Evolutionary conservation across 2,888 invertebrate genomes (phyloP).

Genomic region (Leptura quadrifasciata): DNA sequence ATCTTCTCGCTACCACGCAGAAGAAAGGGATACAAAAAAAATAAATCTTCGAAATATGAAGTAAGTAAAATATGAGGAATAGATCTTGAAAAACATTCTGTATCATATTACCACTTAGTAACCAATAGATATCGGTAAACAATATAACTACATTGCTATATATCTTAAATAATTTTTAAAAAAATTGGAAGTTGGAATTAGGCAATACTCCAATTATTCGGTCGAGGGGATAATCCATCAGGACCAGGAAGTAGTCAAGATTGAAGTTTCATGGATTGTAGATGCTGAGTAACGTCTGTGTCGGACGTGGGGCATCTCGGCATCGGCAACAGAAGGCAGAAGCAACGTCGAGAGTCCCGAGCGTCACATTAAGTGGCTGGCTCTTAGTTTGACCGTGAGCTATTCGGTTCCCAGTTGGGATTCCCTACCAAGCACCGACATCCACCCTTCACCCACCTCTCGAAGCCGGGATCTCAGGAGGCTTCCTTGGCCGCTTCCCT

Average conservation of each 20-base stretch:
- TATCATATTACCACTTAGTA: too few relatives aligned
- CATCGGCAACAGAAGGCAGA: slow-evolving; percentile 53
- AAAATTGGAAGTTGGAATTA: slow-evolving; percentile 20
- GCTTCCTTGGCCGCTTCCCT: slow-evolving; percentile 71
- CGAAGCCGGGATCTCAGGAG: slow-evolving; percentile 70
- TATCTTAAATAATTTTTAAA: slow-evolving; percentile 9
- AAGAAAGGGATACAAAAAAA: too few relatives aligned
- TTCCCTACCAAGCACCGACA: slow-evolving; percentile 53
- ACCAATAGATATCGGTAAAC: too few relatives aligned
- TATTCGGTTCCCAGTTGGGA: slow-evolving; percentile 72
- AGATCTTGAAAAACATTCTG: too few relatives aligned
- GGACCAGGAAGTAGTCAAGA: slow-evolving; percentile 51
- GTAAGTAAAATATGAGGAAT: too few relatives aligned
- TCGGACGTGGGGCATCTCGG: slow-evolving; percentile 49
- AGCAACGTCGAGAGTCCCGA: slow-evolving; percentile 67
- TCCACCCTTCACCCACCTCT: slow-evolving; percentile 54
- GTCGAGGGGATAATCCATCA: slow-evolving; percentile 48
- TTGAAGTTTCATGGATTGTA: slow-evolving; percentile 49
- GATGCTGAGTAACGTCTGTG: slow-evolving; percentile 52
- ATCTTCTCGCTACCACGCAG: too few relatives aligned
- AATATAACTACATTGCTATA: background rate
- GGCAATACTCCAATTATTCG: slow-evolving; percentile 43
- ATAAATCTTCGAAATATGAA: too few relatives aligned
- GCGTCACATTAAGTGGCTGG: slow-evolving; percentile 75
- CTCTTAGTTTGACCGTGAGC: slow-evolving; percentile 74